These are phyloP conservation scores for Solen grandis DNA, from an alignment of 1,140 invertebrate species.

Conservation along the genomic window DNA sequence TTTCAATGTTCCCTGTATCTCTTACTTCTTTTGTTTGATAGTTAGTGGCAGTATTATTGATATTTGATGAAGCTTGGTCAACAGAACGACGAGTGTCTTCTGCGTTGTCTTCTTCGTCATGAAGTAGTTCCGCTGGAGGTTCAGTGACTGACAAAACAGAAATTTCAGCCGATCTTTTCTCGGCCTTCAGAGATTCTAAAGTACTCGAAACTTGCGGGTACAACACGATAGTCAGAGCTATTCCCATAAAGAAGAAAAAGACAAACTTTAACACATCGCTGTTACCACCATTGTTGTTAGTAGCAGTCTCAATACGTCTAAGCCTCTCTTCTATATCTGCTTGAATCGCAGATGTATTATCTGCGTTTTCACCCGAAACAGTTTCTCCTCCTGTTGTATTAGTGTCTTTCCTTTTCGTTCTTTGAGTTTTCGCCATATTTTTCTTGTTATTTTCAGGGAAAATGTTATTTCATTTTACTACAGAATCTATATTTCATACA, in stretches of 20 bases:
- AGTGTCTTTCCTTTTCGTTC: no score
- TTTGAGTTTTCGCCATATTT: no score
- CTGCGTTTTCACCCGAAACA: neutral
- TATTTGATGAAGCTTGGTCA: no score
- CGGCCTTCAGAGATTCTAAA: neutral
- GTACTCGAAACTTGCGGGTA: slow-evolving; percentile 27
- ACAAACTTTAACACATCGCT: slow-evolving; percentile 38
- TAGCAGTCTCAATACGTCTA: slow-evolving; percentile 2
- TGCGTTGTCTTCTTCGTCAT: slow-evolving; percentile 9
- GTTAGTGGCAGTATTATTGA: neutral
- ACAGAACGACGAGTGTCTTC: no score
- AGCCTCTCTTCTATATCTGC: slow-evolving; percentile 10
- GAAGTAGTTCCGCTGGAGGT: neutral
- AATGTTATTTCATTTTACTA: no score
- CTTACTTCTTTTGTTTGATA: neutral
- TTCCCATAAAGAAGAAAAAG: slow-evolving; percentile 48
- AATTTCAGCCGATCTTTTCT: neutral
- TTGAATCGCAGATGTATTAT: neutral
- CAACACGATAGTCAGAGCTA: slow-evolving; percentile 26
- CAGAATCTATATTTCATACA: no score
- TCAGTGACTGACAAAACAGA: neutral
- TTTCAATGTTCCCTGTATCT: neutral
- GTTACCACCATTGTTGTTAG: neutral
- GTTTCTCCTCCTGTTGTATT: no score
- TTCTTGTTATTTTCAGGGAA: no score